A percentile compares a stretch with the other conserved stretches of the same genome.
Evolutionary conservation across 2,888 invertebrate species (phyloP).

Genomic region (Acanthococcus lagerstroemiae): DNA sequence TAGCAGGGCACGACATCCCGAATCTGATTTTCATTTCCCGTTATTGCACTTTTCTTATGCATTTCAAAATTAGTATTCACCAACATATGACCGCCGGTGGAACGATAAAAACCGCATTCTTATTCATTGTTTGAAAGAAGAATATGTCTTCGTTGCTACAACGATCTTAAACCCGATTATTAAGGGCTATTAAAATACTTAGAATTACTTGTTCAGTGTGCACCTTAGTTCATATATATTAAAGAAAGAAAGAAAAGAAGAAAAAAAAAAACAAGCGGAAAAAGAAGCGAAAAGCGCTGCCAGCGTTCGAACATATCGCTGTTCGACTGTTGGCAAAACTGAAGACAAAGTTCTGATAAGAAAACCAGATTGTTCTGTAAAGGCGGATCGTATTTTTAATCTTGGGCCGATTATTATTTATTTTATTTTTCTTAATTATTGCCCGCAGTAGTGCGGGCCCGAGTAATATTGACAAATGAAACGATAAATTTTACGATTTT

Average conservation of each 20-base stretch:
- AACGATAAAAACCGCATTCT: slow-evolving; percentile 25
- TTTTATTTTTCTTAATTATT: slow-evolving; percentile 25
- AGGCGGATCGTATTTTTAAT: slow-evolving; percentile 17
- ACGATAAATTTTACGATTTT: slow-evolving; percentile 22
- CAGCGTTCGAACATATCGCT: slow-evolving; percentile 20
- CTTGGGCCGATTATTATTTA: slow-evolving; percentile 20
- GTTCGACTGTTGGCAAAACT: slow-evolving; percentile 9
- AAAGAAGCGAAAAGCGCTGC: slow-evolving; percentile 11
- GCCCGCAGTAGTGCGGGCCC: slow-evolving; percentile 7
- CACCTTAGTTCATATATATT: neutral
- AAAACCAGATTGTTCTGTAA: slow-evolving; percentile 16
- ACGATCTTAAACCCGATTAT: slow-evolving; percentile 24
- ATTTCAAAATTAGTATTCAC: slow-evolving; percentile 16
- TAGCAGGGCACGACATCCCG: too few species aligned
- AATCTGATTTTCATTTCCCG: too few species aligned
- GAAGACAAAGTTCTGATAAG: slow-evolving; percentile 21
- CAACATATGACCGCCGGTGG: slow-evolving; percentile 17
- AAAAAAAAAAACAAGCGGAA: too few species aligned
- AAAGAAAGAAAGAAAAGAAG: slow-evolving; percentile 3
- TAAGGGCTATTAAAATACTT: slow-evolving; percentile 28
- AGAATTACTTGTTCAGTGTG: slow-evolving; percentile 13
- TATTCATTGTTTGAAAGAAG: slow-evolving; percentile 26
- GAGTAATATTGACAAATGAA: slow-evolving; percentile 21
- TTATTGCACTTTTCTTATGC: too few species aligned
- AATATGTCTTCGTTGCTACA: slow-evolving; percentile 20